Base-by-base conservation (phyloP, 2,888 invertebrate genomes). In the Cyclophora punctaria region DNA sequence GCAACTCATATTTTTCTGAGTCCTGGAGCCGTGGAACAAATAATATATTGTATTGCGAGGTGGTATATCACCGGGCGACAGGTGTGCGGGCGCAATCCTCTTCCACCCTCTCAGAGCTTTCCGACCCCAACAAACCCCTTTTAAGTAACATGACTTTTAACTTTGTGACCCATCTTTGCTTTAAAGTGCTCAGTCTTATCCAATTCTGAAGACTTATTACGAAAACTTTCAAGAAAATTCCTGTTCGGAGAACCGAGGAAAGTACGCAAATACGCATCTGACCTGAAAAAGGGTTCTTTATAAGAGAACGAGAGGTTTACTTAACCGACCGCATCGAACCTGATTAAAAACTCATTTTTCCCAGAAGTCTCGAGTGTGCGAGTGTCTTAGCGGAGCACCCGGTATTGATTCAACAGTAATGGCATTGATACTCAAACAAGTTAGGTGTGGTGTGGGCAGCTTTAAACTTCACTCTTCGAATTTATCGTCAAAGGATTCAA, bases 141-240 rank as follows among this genome's bases (percentile, higher is more conserved):
- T 86, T 85, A 86, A 83, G 83, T 83, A 80, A 86, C 86, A 86
- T 85, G 86, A 86, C 86, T 87, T 87, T 87, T 84, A 85, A 86
- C 86, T 86, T 85, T 83, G 84, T 80, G 84, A 83, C 83, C 83
- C 80, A 76, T 79, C 83, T 83, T 81, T 81, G 81, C 80, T 85
- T 83, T 83, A 79, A 83, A 83, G 78, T 77, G 71, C 75, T 76
- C 66, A 69, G 76, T 75, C 76, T 80, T 80, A 80, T 75, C 75
- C 77, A 75, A 76, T 73, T 74, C 70, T 68, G 66, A 63, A 65
- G 69, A 63, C 63, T 70, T 71, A 69, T 66, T 66, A 69, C 59
- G 49, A 44, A 58, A 71, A 66, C 64, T 71, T 69, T 64, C 50
- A 50, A 59, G 57, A 54, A 59, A 62, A 63, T 65, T 70, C 67